Evolutionary conservation across 2,888 invertebrate species (phyloP), one percentile per base, ranked within the genome.

Genomic region (Tortricodes alternella): DNA sequence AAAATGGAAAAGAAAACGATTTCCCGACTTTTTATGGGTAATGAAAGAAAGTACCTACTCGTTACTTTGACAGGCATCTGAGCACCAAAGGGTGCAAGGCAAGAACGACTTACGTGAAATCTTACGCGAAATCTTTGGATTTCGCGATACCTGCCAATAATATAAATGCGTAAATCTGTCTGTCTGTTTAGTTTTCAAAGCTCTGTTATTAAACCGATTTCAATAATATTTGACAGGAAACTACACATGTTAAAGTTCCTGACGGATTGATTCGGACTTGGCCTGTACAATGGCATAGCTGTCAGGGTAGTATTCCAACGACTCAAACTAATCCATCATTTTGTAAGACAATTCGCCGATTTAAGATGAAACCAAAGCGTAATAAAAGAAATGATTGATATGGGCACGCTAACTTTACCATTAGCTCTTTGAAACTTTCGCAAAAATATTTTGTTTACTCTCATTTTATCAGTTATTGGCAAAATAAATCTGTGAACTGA

Each of bases 21-120:
- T 55, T 34, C 16, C 41, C 13, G 35, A 27, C 19, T 41, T 29
- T 41, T 48, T 48, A 55, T 27, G 48, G 35, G 27, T 41, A 39
- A 34, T 55, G 41, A 55, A 55, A 35, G 41, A 18, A 16, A 46
- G 21, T 24, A 53, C n/a, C n/a, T n/a, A n/a, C 39, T 18, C 48
- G 19, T 41, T 35, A 41, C 34, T 19, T 39, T 46, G 39, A 39
- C 39, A 53, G 46, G 39, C 11, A 46, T 53, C 38, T 23, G 13
- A 23, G n/a, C n/a, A 23, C 8, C 0, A 7, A 15, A 0, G n/a
- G 38, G 32, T 8, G n/a, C 18, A 32, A 46, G 44, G 24, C 19
- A 35, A 15, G 8, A n/a, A 24, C 35, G 11, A n/a, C 27, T 3
- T 9, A n/a, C 27, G 27, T 27, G 9, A 3, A 27, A 2, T 9